Base-by-base conservation (phyloP, 92 coral and sea anemone genomes). In the Palythoa grandis region DNA sequence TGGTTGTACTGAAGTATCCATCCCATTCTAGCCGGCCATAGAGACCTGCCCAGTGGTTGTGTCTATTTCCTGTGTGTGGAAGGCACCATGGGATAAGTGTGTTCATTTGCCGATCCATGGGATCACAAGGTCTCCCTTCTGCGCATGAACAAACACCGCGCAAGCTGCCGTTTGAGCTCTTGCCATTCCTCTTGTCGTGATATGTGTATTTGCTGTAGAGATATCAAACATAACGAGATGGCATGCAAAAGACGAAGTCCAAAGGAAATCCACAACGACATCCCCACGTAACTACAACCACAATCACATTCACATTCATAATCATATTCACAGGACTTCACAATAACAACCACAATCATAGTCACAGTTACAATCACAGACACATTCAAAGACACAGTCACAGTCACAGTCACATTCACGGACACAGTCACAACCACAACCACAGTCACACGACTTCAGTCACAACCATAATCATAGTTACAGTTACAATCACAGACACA, bases 1-100 rank as follows among this genome's bases (percentile, higher is more conserved):
- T 93, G 63, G 99, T 96, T 13, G 99, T 96, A 86, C 99, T 96
- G 71, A 96, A 96, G 85, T 86, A 96, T 29, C 99, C 99, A 78
- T 96, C 98, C 99, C 99, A 96, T 76, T 96, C 99, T 72, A 96
- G 95, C 19, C 99, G 91, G 11, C 99, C 99, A 70, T 96, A 96
- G 71, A 96, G 89, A 38, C 99, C 99, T 52, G 99, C 98, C 99
- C 99, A 96, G 71, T 96, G 92, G 66, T 96, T 96, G 86, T 96
- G 99, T 58, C 99, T 86, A 83, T 96, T 96, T 52, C 99, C 99
- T 56, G 99, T 96, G 86, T 96, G 99, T n/a, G 99, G 99, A 53
- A 96, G 95, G 79, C 99, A 96, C 99, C 99, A 96, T 19, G 99
- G 99, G 16, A 96, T 84, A 17, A 96, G 92, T 4, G 99, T 96